phyloP scores from a whole-genome alignment of 2,797 vertebrate genomes.

The Champsocephalus gunnari region DNA sequence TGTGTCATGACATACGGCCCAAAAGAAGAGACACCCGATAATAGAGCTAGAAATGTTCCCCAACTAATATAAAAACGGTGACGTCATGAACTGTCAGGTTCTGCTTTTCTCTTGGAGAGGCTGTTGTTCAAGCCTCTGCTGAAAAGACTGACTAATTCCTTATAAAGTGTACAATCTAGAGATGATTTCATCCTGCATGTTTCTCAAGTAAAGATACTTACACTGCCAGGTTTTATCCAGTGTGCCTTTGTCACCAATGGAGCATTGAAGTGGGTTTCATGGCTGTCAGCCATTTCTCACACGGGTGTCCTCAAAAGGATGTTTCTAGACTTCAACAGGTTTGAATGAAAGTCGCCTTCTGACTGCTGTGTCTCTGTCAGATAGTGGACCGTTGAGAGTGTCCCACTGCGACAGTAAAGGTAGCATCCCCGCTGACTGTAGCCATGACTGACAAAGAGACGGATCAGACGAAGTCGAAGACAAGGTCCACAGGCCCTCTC shows the following conservation, averaged over 20 bases:
- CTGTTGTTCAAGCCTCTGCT: constrained; percentile 1
- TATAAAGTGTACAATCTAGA: constrained; percentile 5
- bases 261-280: constrained; percentile 33
- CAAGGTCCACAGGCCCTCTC: constrained; percentile 35
- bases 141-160: constrained; percentile 1
- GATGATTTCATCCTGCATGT: constrained; percentile 14
- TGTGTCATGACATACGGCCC: not conserved
- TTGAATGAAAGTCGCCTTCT: constrained; percentile 28
- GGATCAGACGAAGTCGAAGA: constrained; percentile 30
- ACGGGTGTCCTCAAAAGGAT: constrained; percentile 25
- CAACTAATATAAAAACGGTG: not conserved
- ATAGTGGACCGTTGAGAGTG: constrained; percentile 13
- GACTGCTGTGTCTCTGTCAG: constrained; percentile 27
- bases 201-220: constrained; percentile 74
- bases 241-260: constrained; percentile 65
- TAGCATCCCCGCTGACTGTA: constrained; percentile 32
- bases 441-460: constrained; percentile 49
- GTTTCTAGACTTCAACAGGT: constrained; percentile 37
- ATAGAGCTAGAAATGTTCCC: not conserved
- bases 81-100: not conserved
- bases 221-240: constrained; percentile 73
- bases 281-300: constrained; percentile 72
- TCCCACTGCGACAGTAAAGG: constrained; percentile 37
- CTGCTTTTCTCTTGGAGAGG: constrained; percentile 8
- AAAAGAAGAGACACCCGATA: not conserved